Evolutionary conservation across 1,140 invertebrate genomes (phyloP), one percentile per base, ranked within the genome.

Genomic region (Adoxophyes honmai): DNA sequence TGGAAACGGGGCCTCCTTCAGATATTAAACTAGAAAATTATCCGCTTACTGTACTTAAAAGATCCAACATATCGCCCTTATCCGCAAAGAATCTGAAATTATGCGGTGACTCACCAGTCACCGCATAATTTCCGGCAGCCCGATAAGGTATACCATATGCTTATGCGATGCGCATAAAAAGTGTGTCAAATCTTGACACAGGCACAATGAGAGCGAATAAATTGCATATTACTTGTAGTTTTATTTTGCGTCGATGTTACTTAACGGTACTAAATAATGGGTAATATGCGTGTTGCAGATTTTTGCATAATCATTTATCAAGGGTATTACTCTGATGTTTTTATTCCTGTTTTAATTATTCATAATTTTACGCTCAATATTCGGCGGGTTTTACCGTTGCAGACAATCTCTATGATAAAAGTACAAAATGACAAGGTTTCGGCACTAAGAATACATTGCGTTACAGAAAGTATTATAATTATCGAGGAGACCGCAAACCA

Each of bases 101-200:
- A n/a, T n/a, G n/a, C n/a, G 64, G 60, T 86, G 78, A 83, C 52
- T 84, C 81, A 86, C 65, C 59, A 83, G 55, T 84, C 81, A 86
- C 65, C 59, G 58, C 52, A 62, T 71, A 65, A 80, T 78, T 77
- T 86, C 76, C 78, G 76, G 62, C 64, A 67, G 68, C 62, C 63
- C 68, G 64, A 73, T 78, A 72, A 65, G 54, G 66, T 66, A 65
- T 61, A 75, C 79, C 79, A 84, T 84, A 75, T 84, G 76, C 76
- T 86, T 75, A 72, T 74, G 70, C 62, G 60, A 72, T 72, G 64
- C 64, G 66, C 60, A 78, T 81, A 75, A 78, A 81, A 81, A 78
- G 70, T 81, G 62, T 79, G 71, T 68, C 77, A 68, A 57, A 58
- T 57, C 59, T 59, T 63, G 48, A 58, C 37, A 38, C 14, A 37